Base-by-base conservation (phyloP, 2,888 invertebrate species). In the Diarsia brunnea region DNA sequence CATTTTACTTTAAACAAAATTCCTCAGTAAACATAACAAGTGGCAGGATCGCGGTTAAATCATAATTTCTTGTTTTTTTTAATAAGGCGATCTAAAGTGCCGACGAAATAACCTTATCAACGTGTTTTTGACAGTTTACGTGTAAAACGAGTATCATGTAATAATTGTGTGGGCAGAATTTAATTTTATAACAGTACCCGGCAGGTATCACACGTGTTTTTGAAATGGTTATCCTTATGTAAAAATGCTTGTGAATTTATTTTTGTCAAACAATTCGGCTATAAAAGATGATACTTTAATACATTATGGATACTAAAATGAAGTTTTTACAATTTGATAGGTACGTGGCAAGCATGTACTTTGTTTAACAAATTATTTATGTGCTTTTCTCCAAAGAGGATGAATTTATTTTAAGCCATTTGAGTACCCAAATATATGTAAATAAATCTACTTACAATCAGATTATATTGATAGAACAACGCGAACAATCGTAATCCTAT, bases 51-150 rank as follows among this genome's bases (percentile, higher is more conserved):
- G 47, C 72, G 53, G 24, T 79, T 55, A 55, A 68, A 73, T 70
- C 24, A 81, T 58, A 73, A 73, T 61, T 84, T 61, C 27, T 51
- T 61, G 24, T 31, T 74, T 66, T 77, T n/a, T 77, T 71, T 51
- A 69, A 49, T 27, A 75, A 24, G 53, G 55, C 45, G 31, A 65
- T 81, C 24, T 78, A 65, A 78, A 77, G 64, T 70, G 69, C 84
- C 81, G 84, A 45, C 73, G 61, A 64, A 81, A 84, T 78, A 76
- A 75, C 78, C 71, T 84, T 81, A 84, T 86, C 78, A 85, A 75
- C 75, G 51, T 75, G 45, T 55, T 84, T 85, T 78, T 80, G 72
- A 84, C 74, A 80, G n/a, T 47, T 74, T 49, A 72, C 60, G 55
- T 70, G 69, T 2, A n/a, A 60, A 75, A 66, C 75, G 61, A 61